phyloP scores from a whole-genome alignment of 2,888 invertebrate species.

The Acheta domesticus region DNA sequence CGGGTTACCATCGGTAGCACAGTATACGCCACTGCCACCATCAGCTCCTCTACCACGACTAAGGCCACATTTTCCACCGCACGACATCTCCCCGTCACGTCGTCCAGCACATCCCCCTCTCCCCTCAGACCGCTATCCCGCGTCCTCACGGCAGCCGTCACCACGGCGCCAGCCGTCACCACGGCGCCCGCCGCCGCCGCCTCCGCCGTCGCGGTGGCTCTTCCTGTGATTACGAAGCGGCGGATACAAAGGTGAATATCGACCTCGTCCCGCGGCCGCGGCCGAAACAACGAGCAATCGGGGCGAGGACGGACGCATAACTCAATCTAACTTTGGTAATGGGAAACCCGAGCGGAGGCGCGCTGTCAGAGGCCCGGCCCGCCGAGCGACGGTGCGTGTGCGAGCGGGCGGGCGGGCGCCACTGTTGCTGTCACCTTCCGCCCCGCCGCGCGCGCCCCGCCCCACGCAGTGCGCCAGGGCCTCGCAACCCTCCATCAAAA shows the following conservation, averaged over 20 bases:
- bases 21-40: no score
- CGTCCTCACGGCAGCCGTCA: not conserved
- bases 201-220: not conserved
- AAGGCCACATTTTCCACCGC: no score
- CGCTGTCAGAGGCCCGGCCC: not conserved
- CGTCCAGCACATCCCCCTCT: not conserved
- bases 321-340: not conserved
- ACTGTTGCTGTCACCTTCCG: no score
- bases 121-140: not conserved
- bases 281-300: not conserved
- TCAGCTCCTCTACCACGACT: no score
- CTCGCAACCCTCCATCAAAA: no score
- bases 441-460: no score
- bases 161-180: not conserved
- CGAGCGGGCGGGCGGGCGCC: not conserved
- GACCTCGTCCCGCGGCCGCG: not conserved
- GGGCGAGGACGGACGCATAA: not conserved
- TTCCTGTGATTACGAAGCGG: not conserved
- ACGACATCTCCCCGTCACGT: no score
- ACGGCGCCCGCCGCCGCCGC: not conserved
- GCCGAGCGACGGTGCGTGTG: not conserved
- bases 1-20: no score
- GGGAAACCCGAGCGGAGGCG: not conserved
- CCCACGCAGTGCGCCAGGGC: no score
- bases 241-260: conserved; percentile 11